phyloP scores from a whole-genome alignment of 2,797 vertebrate species.

The Hozukius guyotensis region DNA sequence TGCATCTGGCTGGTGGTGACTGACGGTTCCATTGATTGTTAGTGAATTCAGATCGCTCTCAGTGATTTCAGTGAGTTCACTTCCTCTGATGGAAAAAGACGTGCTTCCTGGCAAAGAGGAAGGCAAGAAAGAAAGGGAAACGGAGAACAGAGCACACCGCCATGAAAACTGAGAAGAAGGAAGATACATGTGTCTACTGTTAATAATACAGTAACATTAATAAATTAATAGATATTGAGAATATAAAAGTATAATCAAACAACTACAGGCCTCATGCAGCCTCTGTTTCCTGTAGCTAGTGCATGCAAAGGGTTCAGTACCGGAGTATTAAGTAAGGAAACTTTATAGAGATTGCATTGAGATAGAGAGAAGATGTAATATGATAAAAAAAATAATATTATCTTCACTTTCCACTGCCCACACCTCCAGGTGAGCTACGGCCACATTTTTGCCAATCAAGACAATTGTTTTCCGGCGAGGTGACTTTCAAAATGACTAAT shows the following conservation, averaged over 20 bases:
- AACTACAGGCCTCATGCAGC: no score
- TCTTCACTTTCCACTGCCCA: neutral
- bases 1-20: neutral
- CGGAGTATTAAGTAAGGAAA: neutral
- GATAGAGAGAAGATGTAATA: neutral
- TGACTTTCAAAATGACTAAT: conserved; percentile 41
- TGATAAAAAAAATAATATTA: neutral
- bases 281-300: neutral
- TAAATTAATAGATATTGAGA: neutral
- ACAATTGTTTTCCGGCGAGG: conserved; percentile 12
- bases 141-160: neutral
- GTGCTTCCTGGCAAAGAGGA: neutral
- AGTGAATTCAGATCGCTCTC: conserved; percentile 34
- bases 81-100: conserved; percentile 27
- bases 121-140: neutral
- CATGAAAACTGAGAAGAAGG: neutral
- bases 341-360: neutral
- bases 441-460: conserved; percentile 21
- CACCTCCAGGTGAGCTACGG: neutral
- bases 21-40: conserved; percentile 38
- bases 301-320: neutral
- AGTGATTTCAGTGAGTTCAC: conserved; percentile 28
- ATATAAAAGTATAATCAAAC: neutral
- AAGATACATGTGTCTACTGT: neutral
- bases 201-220: neutral